Conservation (phyloP, 2,888 invertebrate species). For the Epistrophe grossulariae region DNA sequence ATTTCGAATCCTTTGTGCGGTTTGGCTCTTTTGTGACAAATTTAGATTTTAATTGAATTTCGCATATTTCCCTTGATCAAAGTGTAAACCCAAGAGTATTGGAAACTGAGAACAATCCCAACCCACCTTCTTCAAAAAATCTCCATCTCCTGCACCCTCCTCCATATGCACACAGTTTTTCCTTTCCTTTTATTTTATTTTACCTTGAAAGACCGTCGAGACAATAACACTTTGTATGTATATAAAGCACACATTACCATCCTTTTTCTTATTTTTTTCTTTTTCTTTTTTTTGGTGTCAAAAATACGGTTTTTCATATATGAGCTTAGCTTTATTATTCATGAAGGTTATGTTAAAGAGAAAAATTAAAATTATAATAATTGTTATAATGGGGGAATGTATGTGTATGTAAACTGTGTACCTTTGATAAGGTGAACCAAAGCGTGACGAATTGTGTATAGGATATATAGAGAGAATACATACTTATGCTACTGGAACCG, state of each 20-base stretch:
- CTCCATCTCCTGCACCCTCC: neutral
- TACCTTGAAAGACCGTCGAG: constrained; percentile 35
- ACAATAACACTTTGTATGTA: constrained; percentile 25
- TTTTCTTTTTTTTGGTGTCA: constrained; percentile 1
- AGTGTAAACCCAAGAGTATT: constrained; percentile 64
- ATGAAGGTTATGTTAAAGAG: neutral
- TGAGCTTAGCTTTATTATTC: constrained; percentile 20
- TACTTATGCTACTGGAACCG: constrained; percentile 19
- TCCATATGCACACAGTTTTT: neutral
- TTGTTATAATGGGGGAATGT: constrained; percentile 36
- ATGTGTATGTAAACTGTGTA: constrained; percentile 12
- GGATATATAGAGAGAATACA: constrained; percentile 18
- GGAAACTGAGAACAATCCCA: constrained; percentile 51
- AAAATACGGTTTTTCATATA: constrained; percentile 20
- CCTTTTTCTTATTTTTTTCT: constrained; percentile 1
- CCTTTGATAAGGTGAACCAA: constrained; percentile 63
- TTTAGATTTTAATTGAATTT: constrained; percentile 76
- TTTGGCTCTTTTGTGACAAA: constrained; percentile 75
- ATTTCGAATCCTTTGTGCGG: constrained; percentile 74
- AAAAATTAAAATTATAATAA: constrained; percentile 56
- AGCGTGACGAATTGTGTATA: constrained; percentile 60
- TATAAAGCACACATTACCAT: constrained; percentile 17
- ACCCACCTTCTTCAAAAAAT: neutral
- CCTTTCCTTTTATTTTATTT: neutral
- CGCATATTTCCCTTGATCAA: constrained; percentile 76